Percentiles rank a stretch among this genome's conserved stretches.
Evolutionary conservation across 1,140 invertebrate species (phyloP).

Genomic region (Papilio dardanus): DNA sequence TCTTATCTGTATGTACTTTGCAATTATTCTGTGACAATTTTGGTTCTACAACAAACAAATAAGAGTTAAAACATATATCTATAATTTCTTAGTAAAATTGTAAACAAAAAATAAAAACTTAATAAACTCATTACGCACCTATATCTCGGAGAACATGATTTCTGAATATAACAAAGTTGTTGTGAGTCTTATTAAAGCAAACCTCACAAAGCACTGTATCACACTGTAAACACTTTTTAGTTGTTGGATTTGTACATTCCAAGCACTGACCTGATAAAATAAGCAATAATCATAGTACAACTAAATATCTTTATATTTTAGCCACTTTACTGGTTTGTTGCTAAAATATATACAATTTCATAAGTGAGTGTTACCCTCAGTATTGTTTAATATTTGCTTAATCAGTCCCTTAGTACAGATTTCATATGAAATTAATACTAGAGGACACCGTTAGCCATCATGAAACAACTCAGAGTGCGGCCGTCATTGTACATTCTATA

Average conservation of each 20-base stretch:
- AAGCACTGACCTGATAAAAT: constrained; percentile 59
- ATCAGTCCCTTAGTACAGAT: no score
- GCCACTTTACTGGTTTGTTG: no score
- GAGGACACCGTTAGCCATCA: no score
- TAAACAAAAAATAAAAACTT: not conserved
- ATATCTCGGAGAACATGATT: constrained; percentile 64
- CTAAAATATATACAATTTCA: no score
- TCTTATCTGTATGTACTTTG: constrained; percentile 62
- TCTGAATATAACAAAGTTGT: constrained; percentile 71
- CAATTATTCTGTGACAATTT: constrained; percentile 52
- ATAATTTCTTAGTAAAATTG: not conserved
- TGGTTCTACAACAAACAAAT: constrained; percentile 50
- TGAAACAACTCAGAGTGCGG: no score
- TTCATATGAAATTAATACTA: no score
- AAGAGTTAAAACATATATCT: not conserved
- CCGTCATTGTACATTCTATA: not conserved
- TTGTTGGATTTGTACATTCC: constrained; percentile 60
- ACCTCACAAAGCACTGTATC: constrained; percentile 60
- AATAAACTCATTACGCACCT: constrained; percentile 50
- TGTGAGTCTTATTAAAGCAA: constrained; percentile 72
- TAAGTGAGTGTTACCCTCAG: not conserved
- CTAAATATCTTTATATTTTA: not conserved
- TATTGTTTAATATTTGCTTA: no score
- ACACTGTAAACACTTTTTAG: constrained; percentile 73
- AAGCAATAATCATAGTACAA: constrained; percentile 37